Percentiles rank a stretch among this genome's conserved stretches.
These are phyloP conservation scores for Parthenolecanium corni DNA, from an alignment of 2,888 invertebrate species.

Conservation along the genomic window DNA sequence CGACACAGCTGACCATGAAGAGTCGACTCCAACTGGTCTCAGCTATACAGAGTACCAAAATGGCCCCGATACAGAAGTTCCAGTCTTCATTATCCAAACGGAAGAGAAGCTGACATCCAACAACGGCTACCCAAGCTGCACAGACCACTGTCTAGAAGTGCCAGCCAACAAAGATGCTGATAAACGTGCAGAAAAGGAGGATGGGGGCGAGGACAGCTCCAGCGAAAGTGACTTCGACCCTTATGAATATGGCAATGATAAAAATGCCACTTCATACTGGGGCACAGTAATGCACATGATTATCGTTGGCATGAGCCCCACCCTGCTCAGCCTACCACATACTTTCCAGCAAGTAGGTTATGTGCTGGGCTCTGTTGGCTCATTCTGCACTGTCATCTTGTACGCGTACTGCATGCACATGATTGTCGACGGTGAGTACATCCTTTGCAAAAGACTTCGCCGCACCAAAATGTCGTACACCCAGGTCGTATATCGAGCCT, in stretches of 20 bases:
- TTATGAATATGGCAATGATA: background rate
- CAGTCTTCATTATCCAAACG: too few species aligned
- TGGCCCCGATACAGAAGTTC: too few species aligned
- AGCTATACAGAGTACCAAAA: too few species aligned
- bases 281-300: conserved; percentile 11
- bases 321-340: conserved; percentile 7
- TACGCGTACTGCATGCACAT: conserved; percentile 18
- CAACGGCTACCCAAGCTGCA: too few species aligned
- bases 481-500: conserved; percentile 61
- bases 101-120: too few species aligned
- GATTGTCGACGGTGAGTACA: conserved; percentile 56
- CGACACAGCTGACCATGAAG: too few species aligned
- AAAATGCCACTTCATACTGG: conserved; percentile 1
- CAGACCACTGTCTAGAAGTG: too few species aligned
- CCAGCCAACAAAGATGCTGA: too few species aligned
- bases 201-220: too few species aligned
- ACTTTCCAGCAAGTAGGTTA: conserved; percentile 9
- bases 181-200: too few species aligned
- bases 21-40: too few species aligned
- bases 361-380: conserved; percentile 2
- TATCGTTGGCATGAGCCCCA: conserved; percentile 10
- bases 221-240: background rate
- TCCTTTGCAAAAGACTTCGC: conserved; percentile 40
- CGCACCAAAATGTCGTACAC: conserved; percentile 64
- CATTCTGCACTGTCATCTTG: conserved; percentile 8